Conservation (phyloP, 2,797 vertebrate species). For the Neomorphus geoffroyi region DNA sequence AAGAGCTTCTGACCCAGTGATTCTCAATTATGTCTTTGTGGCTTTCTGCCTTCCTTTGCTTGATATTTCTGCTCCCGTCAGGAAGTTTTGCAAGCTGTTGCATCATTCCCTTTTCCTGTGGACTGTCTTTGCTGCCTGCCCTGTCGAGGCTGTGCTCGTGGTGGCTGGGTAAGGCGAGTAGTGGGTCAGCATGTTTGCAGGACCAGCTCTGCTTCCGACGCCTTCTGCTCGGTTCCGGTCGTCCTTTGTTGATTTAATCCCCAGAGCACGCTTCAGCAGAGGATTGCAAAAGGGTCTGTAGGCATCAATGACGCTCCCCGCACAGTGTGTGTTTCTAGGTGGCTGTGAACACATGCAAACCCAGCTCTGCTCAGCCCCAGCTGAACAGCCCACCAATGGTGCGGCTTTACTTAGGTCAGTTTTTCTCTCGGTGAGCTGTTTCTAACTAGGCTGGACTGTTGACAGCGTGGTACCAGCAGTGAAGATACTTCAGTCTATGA, state of each 20-base stretch:
- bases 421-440: not conserved
- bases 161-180: accelerated
- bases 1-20: not conserved
- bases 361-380: not conserved
- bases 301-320: not conserved
- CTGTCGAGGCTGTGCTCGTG: not conserved
- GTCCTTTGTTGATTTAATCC: not conserved
- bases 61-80: not conserved
- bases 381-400: not conserved
- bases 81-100: not conserved
- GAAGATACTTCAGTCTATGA: not conserved
- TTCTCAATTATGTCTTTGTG: not conserved
- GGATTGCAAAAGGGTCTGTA: not conserved
- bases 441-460: not conserved
- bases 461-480: not conserved
- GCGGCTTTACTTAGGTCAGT: not conserved
- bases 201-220: not conserved
- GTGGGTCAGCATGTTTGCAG: accelerated
- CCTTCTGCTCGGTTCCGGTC: not conserved
- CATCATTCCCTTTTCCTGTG: not conserved
- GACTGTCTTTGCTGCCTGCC: not conserved
- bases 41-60: not conserved
- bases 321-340: not conserved
- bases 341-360: not conserved
- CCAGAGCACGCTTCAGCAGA: not conserved